These are phyloP conservation scores for Nyctibius bracteatus DNA, from an alignment of 2,113 vertebrate genomes.

Conservation along the genomic window DNA sequence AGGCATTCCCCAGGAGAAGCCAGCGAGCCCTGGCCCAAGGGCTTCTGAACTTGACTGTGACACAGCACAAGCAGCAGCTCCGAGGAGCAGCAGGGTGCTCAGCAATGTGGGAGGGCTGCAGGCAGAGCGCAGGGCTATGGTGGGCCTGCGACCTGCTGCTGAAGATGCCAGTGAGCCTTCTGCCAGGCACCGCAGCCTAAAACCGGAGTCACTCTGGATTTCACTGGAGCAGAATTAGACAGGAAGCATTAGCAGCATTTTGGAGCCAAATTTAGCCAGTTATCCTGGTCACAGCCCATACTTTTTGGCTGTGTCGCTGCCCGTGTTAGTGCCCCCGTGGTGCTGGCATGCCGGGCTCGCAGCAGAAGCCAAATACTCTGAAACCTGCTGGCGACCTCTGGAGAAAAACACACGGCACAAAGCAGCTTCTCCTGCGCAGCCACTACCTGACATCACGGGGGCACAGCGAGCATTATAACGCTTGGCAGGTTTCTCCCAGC, in stretches of 20 bases:
- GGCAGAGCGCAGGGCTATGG: neutral
- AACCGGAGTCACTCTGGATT: neutral
- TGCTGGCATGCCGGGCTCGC: neutral
- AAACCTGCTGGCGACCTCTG: neutral
- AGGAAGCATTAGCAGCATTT: neutral
- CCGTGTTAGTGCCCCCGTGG: fast-evolving
- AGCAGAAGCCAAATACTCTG: neutral
- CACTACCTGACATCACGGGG: neutral
- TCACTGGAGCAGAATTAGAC: neutral
- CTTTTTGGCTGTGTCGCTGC: neutral
- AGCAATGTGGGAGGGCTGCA: neutral
- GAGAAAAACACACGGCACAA: neutral
- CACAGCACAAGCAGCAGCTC: neutral
- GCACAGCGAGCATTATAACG: neutral
- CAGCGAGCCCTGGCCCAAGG: neutral
- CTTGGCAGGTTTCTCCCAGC: neutral
- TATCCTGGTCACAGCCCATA: neutral
- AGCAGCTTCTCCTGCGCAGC: neutral
- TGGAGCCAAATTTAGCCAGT: neutral
- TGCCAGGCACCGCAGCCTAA: neutral
- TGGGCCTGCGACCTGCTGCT: neutral
- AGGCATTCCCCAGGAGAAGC: slow-evolving; percentile 1
- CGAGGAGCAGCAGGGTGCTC: neutral
- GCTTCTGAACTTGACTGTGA: neutral
- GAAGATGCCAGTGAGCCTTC: neutral